Evolutionary conservation across 2,888 invertebrate species (phyloP), one percentile per base, ranked within the genome.

Genomic region (Meteorus colon): DNA sequence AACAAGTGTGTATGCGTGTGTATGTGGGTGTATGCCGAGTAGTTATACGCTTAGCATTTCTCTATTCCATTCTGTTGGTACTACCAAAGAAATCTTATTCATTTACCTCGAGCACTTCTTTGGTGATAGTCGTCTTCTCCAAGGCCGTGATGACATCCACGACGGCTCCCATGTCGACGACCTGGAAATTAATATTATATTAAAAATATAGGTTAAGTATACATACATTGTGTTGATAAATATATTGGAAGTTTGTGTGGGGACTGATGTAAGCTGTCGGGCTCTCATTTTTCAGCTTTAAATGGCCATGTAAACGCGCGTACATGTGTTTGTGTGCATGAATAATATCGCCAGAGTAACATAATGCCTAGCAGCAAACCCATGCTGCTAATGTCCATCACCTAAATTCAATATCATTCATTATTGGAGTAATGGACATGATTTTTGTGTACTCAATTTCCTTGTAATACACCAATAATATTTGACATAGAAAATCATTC

Each of bases 131-230:
- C 91, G 95, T 94, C 92, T 94, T 95, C 92, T 98, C 98, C 94
- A 98, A 92, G 90, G 95, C 92, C 91, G 96, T 94, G 92, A 98
- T 96, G 92, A 97, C 95, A 92, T 96, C 96, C 92, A 96, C 93
- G 91, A 98, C 97, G 90, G 95, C 93, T 90, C 94, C 95, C 96
- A 97, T 96, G 93, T 98, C 96, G 93, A 96, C 94, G 93, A 98
- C 98, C 98, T 98, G 91, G 34, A 79, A 80, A 76, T 73, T 24
- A 66, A 59, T 55, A 63, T 24, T 48, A 55, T n/a, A 37, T 48
- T 12, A 66, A 67, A 55, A 66, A 27, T 63, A 37, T 65, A 34
- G 70, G 16, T 48, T 71, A 29, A 60, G 27, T 37, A 16, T 37
- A 16, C 6, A 41, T 37, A 71, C 31, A 37, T 14, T n/a, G 8